Percentiles rank a stretch among this genome's conserved stretches.
Evolutionary conservation across 2,113 vertebrate species (phyloP).

Genomic region (Malurus elegans): DNA sequence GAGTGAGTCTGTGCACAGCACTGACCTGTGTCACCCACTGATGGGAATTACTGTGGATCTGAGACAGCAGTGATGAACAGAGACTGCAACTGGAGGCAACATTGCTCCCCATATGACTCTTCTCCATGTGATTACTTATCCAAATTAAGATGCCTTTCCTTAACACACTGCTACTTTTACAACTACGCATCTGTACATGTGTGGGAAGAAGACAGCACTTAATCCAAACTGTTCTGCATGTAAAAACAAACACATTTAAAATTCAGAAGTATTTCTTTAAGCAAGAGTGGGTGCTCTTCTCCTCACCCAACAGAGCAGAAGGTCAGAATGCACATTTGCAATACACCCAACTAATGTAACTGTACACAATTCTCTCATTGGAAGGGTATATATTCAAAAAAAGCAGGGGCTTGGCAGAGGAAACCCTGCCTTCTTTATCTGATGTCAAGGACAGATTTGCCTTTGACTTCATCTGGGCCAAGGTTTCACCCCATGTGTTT

Average conservation of each 20-base stretch:
- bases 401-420: not conserved
- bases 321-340: not conserved
- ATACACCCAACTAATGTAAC: not conserved
- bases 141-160: conserved; percentile 33
- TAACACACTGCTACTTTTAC: conserved; percentile 9
- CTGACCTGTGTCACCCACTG: not conserved
- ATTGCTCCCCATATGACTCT: not conserved
- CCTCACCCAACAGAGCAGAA: not conserved
- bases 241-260: not conserved
- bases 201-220: conserved; percentile 11
- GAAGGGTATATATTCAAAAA: not conserved
- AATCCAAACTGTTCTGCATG: not conserved
- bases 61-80: not conserved
- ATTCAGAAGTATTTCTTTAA: not conserved
- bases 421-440: not conserved
- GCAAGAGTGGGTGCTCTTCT: not conserved
- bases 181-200: not conserved
- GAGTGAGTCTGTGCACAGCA: not conserved
- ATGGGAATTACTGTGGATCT: not conserved
- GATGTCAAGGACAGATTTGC: not conserved
- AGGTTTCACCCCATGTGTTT: not conserved
- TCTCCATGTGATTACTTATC: conserved; percentile 7
- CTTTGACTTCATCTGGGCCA: not conserved
- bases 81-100: not conserved
- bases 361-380: not conserved